Conservation (phyloP, 2,888 invertebrate species). For the Hydrotaea diabolus region DNA sequence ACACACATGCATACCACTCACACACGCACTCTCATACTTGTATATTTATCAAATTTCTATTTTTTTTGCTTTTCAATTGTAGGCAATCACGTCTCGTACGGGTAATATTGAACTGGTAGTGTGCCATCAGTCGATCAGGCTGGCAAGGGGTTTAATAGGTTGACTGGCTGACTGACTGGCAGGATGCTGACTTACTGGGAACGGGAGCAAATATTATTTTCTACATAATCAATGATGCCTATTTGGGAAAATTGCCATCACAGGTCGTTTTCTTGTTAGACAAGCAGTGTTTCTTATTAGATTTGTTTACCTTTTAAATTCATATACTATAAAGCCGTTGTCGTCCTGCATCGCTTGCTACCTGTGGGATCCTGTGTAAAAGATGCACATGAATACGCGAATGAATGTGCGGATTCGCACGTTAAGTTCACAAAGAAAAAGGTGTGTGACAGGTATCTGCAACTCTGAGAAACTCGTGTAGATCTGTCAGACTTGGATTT, state of each 20-base stretch:
- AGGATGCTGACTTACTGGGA: background rate
- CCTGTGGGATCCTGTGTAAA: slow-evolving; percentile 20
- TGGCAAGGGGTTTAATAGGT: slow-evolving; percentile 13
- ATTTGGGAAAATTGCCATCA: slow-evolving; percentile 61
- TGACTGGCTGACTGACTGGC: slow-evolving; percentile 10
- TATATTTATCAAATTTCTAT: slow-evolving; percentile 48
- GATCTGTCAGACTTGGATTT: too few species aligned
- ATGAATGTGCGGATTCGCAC: background rate
- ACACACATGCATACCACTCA: background rate
- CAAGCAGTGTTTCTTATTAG: slow-evolving; percentile 62
- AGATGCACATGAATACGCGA: background rate
- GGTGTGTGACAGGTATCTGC: background rate
- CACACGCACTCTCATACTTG: background rate
- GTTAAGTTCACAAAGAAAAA: background rate
- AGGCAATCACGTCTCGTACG: slow-evolving; percentile 68
- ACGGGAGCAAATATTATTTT: slow-evolving; percentile 33
- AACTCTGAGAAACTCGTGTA: too few species aligned
- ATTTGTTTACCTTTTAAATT: slow-evolving; percentile 60
- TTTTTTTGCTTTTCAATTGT: slow-evolving; percentile 60
- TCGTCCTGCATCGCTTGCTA: background rate
- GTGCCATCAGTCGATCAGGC: slow-evolving; percentile 41
- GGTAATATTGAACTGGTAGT: slow-evolving; percentile 50
- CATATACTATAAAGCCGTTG: slow-evolving; percentile 9
- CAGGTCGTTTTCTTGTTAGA: slow-evolving; percentile 62
- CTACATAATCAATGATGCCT: slow-evolving; percentile 53